Conservation (phyloP, 2,113 vertebrate species). For the Atlantisia rogersi region DNA sequence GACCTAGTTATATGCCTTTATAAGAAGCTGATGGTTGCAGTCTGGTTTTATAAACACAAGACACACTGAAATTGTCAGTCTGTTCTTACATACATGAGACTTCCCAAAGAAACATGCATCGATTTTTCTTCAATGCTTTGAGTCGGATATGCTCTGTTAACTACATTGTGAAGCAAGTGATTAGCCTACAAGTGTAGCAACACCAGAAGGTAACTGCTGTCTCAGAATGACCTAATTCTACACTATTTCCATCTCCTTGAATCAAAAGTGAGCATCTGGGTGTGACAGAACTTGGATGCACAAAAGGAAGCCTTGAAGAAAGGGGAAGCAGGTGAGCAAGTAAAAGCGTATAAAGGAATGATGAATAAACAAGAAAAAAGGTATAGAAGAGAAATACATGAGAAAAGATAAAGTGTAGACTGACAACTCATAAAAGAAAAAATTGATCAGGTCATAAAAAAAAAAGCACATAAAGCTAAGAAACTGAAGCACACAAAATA, state of each 20-base stretch:
- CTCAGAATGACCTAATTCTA: background rate
- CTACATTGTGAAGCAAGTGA: background rate
- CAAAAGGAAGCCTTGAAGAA: background rate
- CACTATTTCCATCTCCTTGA: background rate
- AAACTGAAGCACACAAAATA: background rate
- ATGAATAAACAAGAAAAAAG: background rate
- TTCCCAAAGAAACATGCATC: accelerated
- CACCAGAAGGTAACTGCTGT: background rate
- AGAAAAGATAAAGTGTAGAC: background rate
- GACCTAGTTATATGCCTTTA: background rate
- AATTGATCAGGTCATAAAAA: background rate
- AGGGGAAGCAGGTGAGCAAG: background rate
- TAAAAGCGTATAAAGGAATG: background rate
- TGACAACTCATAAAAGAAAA: background rate
- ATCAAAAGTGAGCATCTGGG: background rate
- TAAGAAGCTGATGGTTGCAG: background rate
- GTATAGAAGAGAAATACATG: background rate
- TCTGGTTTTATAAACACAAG: background rate
- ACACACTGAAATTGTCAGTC: background rate
- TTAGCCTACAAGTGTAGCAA: background rate
- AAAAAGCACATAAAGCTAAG: background rate
- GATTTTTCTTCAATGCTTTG: background rate
- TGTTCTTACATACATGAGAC: background rate
- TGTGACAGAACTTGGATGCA: background rate
- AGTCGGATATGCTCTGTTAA: background rate